Percentiles rank a stretch among this genome's conserved stretches.
These are phyloP conservation scores for Mionectes olivaceus DNA, from an alignment of 2,797 vertebrate species.

Conservation along the genomic window DNA sequence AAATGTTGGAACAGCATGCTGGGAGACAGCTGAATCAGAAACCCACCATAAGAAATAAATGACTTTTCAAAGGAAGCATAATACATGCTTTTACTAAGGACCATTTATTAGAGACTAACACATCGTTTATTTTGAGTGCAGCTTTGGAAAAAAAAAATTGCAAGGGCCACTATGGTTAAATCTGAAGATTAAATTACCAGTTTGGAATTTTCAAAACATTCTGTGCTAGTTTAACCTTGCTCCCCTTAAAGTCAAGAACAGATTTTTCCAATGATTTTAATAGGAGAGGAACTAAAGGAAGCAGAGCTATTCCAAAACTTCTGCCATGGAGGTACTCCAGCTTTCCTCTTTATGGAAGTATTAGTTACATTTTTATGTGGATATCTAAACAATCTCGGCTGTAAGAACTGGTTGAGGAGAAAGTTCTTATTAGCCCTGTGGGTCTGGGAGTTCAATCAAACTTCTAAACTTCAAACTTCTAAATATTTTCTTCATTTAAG, in stretches of 20 bases:
- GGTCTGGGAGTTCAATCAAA: not conserved
- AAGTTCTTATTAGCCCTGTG: not conserved
- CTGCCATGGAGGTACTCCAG: not conserved
- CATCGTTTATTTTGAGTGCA: slow-evolving; percentile 48
- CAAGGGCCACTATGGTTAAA: slow-evolving; percentile 28
- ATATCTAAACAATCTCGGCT: not conserved
- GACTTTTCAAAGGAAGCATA: slow-evolving; percentile 38
- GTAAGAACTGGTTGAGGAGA: not conserved
- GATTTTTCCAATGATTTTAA: slow-evolving; percentile 37
- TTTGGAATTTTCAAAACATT: slow-evolving; percentile 42
- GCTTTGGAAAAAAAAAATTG: slow-evolving; percentile 24
- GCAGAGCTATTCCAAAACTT: not conserved
- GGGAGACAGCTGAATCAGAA: slow-evolving; percentile 28
- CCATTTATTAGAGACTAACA: slow-evolving; percentile 57
- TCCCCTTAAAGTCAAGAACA: slow-evolving; percentile 22
- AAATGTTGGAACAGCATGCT: not conserved
- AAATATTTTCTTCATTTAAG: not conserved
- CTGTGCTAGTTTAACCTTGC: slow-evolving; percentile 30
- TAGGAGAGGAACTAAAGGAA: not conserved
- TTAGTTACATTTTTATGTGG: not conserved
- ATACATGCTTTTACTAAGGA: slow-evolving; percentile 29
- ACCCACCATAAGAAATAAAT: not conserved
- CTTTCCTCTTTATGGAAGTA: not conserved
- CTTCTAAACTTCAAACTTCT: not conserved
- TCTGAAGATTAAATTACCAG: slow-evolving; percentile 29